Base-by-base conservation (phyloP, 2,888 invertebrate genomes). In the Scaeva pyrastri region DNA sequence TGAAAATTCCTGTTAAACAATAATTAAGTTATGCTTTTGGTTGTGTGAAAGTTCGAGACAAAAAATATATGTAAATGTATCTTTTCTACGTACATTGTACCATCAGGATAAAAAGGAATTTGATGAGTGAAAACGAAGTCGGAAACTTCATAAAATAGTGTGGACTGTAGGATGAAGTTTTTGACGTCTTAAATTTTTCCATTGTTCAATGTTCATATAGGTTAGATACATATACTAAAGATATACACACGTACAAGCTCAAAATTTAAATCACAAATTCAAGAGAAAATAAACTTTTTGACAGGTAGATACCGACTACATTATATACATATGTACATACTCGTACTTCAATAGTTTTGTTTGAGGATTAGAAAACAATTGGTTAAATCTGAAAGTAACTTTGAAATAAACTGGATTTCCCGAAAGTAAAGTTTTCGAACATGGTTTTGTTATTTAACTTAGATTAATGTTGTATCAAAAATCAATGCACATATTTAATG, bases 41-140 rank as follows among this genome's bases (percentile, higher is more conserved):
- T 70, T 74, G 12, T 74, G 12, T 11, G 16, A 72, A 62, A 70
- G 71, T 81, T 75, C 16, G 66, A 71, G 58, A 58, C 50, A 31
- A 43, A 60, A 71, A 19, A 39, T n/a, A n/a, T n/a, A n/a, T n/a
- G n/a, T n/a, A n/a, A n/a, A n/a, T n/a, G n/a, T n/a, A n/a, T n/a
- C n/a, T n/a, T n/a, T n/a, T n/a, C 16, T 4, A 43, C 48, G 48
- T 26, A 48, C 19, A 21, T 31, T 41, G 45, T 48, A n/a, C 41
- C n/a, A n/a, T n/a, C 26, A 23, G 41, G 62, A 31, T 39, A 21
- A 56, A 58, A 39, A 45, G 23, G 26, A 64, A 16, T 36, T 50
- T 26, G 41, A 41, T 50, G 43, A 39, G 10, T 26, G 39, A 60
- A 23, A 48, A 52, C 23, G 39, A 60, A 23, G 39, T 23, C 23